Evolutionary conservation across 2,888 invertebrate genomes (phyloP).

Genomic region (Phorcus lineatus): DNA sequence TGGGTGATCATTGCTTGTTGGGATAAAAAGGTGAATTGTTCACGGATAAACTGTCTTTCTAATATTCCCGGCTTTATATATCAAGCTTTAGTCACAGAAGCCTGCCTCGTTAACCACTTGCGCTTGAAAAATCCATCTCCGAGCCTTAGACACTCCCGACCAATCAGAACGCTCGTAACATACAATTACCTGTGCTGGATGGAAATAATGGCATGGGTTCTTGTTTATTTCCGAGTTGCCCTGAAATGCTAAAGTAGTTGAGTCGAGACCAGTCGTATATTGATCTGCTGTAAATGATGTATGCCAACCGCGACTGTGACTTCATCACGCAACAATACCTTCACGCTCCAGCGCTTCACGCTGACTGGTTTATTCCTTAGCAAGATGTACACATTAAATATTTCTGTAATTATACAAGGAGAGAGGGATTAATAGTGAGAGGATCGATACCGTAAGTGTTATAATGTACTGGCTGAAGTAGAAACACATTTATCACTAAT

Average conservation of each 20-base stretch:
- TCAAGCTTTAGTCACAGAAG: too few species aligned
- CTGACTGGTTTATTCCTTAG: neutral
- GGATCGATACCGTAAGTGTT: neutral
- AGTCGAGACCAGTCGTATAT: neutral
- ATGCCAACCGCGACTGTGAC: neutral
- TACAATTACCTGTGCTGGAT: too few species aligned
- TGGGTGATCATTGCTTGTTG: too few species aligned
- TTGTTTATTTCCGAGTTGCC: too few species aligned
- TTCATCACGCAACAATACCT: constrained; percentile 9
- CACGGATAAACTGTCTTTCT: neutral
- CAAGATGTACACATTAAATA: constrained; percentile 18
- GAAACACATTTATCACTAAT: too few species aligned
- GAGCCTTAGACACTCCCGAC: too few species aligned
- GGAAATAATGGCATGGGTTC: too few species aligned
- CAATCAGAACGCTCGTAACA: too few species aligned
- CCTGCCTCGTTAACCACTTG: too few species aligned
- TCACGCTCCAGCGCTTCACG: neutral
- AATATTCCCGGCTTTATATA: neutral
- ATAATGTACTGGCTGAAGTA: too few species aligned
- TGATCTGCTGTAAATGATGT: constrained; percentile 18
- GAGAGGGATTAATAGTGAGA: neutral
- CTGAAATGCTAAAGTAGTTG: too few species aligned
- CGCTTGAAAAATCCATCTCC: too few species aligned
- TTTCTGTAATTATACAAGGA: constrained; percentile 5
- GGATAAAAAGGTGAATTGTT: neutral